Evolutionary conservation across 2,797 vertebrate genomes (phyloP), one percentile per base, ranked within the genome.

Genomic region (Jordanella pulchra): DNA sequence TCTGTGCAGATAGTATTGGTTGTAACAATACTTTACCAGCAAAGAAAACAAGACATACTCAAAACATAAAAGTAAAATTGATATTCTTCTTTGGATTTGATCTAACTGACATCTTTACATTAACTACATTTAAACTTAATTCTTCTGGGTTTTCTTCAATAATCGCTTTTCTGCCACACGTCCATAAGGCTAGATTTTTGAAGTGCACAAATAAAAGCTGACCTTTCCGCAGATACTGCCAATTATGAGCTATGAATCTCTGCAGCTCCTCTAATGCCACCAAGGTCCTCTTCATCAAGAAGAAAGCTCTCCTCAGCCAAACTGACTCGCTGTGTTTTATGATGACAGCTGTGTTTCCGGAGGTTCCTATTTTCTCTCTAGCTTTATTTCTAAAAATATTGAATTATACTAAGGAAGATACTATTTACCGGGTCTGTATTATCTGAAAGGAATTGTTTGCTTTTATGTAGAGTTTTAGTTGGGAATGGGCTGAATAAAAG

Each of bases 1-100:
- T 73, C 65, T 78, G 35, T 53, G 6, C 32, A 72, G 21, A 72
- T 70, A 71, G 58, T 18, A 81, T 65, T 65, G 17, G 67, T 51
- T 72, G 56, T 25, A 70, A 18, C 47, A 15, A 47, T 47, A 47
- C 45, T 47, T 47, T 32, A 18, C 15, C 56, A 60, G 30, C 9
- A 60, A 11, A 60, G 21, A 60, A 12, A 23, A 35, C 48, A 21
- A 65, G 69, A 72, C 65, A 11, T 32, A 64, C 4, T 47, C 28
- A 0, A 27, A 58, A 27, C 14, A 18, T 47, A 18, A 47, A 3
- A 30, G 6, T 12, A 7, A 54, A n/a, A 54, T n/a, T 5, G 3
- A 25, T 5, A 27, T 25, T 63, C 15, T 15, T 15, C 35, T 25
- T 63, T 63, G 39, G 23, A 63, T 44, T 44, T 44, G n/a, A 12